Evolutionary conservation across 2,888 invertebrate genomes (phyloP).

Genomic region (Ectobius pallidus): DNA sequence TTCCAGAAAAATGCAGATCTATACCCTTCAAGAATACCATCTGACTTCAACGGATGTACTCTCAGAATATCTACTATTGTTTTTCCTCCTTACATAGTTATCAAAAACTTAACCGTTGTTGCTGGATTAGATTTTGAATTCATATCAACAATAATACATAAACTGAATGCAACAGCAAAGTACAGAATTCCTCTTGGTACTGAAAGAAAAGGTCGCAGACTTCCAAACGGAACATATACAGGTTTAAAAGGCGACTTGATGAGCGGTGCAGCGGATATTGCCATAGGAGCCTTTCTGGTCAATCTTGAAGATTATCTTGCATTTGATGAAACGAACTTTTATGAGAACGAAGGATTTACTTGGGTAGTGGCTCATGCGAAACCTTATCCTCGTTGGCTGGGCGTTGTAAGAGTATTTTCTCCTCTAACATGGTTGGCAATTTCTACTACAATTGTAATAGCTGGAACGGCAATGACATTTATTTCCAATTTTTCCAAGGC

Average conservation of each 20-base stretch:
- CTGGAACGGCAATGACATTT: neutral
- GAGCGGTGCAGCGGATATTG: neutral
- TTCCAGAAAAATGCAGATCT: too few species aligned
- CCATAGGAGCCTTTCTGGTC: neutral
- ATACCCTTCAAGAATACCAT: too few species aligned
- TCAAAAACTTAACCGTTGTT: too few species aligned
- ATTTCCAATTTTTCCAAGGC: too few species aligned
- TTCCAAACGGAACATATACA: slow-evolving; percentile 20
- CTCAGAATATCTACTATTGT: too few species aligned
- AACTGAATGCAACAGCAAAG: neutral
- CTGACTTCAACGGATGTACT: too few species aligned
- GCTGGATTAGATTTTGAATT: too few species aligned
- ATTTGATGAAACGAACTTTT: neutral
- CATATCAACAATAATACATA: too few species aligned
- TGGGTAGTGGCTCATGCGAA: slow-evolving; percentile 3
- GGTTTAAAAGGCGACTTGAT: neutral
- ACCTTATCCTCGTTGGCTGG: neutral
- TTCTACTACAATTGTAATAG: too few species aligned
- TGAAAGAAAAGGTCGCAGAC: neutral
- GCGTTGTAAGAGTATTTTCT: neutral
- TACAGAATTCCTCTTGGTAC: neutral
- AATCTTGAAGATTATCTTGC: neutral
- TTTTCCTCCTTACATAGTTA: too few species aligned
- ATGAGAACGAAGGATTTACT: neutral
- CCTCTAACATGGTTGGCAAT: neutral